These are phyloP conservation scores for Drosophila engyochracea DNA, from an alignment of 2,888 invertebrate species.

Conservation along the genomic window DNA sequence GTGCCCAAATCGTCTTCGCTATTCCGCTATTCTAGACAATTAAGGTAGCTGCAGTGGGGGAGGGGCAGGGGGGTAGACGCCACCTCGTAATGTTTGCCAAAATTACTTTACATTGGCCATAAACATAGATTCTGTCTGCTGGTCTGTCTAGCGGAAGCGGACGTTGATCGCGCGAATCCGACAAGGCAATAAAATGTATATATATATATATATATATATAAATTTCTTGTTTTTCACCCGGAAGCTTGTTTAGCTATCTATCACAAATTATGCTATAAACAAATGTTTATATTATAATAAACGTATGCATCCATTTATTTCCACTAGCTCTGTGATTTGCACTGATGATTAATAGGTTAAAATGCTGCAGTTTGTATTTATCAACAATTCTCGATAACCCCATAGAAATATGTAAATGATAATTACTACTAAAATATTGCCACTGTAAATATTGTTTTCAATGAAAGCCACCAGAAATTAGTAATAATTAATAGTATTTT, in stretches of 20 bases:
- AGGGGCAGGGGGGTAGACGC: neutral
- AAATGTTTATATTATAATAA: neutral
- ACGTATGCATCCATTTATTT: neutral
- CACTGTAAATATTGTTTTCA: neutral
- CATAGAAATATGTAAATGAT: neutral
- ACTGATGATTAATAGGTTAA: neutral
- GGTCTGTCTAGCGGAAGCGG: slow-evolving; percentile 48
- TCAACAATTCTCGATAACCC: neutral
- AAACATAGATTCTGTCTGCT: slow-evolving; percentile 31
- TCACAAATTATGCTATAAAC: slow-evolving; percentile 39
- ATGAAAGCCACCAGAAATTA: neutral
- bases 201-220: slow-evolving; percentile 46
- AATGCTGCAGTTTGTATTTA: neutral
- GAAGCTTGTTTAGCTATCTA: slow-evolving; percentile 55
- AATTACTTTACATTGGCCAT: slow-evolving; percentile 27
- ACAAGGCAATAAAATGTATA: slow-evolving; percentile 59
- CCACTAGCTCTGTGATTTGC: neutral
- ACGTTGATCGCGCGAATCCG: slow-evolving; percentile 32
- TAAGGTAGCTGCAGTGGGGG: neutral
- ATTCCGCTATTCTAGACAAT: slow-evolving; percentile 1
- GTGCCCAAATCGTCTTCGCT: slow-evolving; percentile 50
- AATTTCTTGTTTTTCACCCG: slow-evolving; percentile 51
- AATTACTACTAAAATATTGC: neutral
- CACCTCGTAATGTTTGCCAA: slow-evolving; percentile 43
- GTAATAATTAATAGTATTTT: neutral